Evolutionary conservation across 1,140 invertebrate genomes (phyloP), one percentile per base, ranked within the genome.

Genomic region (Neotoxoptera formosana): DNA sequence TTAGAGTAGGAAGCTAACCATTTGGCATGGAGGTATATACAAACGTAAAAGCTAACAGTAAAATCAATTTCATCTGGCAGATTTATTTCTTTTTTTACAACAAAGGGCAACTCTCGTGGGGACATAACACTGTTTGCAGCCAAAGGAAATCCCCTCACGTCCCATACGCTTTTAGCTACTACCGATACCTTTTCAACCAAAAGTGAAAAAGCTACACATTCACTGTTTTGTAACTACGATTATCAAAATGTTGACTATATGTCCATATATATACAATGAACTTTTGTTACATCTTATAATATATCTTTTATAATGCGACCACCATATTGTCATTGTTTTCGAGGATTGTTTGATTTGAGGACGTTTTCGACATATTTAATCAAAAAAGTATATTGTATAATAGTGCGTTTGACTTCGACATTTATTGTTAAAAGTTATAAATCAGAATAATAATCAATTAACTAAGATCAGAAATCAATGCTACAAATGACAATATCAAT

Each of bases 71-170:
- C 89, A n/a, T 45, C 34, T 25, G 36, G 56, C 89, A 67, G 89
- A 90, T 90, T 90, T 90, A 90, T 90, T 90, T 67, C 53, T 90
- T 67, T 90, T 41, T 67, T 90, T 90, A 90, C 23, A 90, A 90
- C 89, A 90, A 90, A 67, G 14, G 89, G 11, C n/a, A 67, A 90
- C 53, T 45, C 89, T 45, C 89, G 17, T 20, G 36, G 89, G 53
- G 25, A 67, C n/a, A 45, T 30, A 67, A 90, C 89, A 67, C 45
- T 90, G 53, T 90, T 90, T 90, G 21, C 53, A 25, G 89, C 53
- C 25, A 90, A 90, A 67, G 8, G 17, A 45, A 90, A 60, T 90
- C 41, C 89, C 53, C 41, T 67, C 45, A 48, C 56, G 89, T 90
- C 4, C 25, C 51, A 56, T 67, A 90, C 14, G 17, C 36, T 30